These are phyloP conservation scores for Styela clava DNA, from an alignment of 23 tunicate species.

Conservation along the genomic window DNA sequence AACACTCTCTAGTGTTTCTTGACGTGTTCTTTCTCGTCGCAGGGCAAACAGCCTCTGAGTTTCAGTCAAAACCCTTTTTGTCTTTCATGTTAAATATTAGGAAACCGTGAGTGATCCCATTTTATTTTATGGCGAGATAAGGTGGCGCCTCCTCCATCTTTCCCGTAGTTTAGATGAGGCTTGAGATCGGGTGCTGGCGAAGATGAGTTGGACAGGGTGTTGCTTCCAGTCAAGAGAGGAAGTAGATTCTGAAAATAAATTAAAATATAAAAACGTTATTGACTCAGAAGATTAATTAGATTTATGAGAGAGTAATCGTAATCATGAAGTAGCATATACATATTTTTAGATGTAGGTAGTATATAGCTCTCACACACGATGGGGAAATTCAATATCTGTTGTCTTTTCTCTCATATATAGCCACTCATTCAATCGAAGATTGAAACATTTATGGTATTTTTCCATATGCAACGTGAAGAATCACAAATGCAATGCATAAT, in stretches of 20 bases:
- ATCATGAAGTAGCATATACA: not conserved
- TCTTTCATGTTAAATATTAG: constrained; percentile 82
- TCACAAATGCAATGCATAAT: too few relatives aligned
- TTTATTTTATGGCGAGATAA: constrained; percentile 48
- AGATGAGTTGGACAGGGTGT: constrained; percentile 80
- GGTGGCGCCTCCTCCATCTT: constrained; percentile 38
- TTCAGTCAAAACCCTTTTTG: too few relatives aligned
- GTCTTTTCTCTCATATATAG: too few relatives aligned
- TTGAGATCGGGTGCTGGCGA: constrained; percentile 86
- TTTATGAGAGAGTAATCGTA: too few relatives aligned
- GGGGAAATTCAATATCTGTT: too few relatives aligned
- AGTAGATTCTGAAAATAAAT: constrained; percentile 65
- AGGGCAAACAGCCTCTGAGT: too few relatives aligned
- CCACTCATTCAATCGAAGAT: too few relatives aligned
- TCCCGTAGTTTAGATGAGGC: constrained; percentile 18
- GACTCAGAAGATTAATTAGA: not conserved
- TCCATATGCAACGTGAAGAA: too few relatives aligned
- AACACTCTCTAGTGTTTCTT: not conserved
- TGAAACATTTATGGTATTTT: too few relatives aligned
- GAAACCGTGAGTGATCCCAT: constrained; percentile 46
- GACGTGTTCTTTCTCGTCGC: too few relatives aligned
- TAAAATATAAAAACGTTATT: not conserved
- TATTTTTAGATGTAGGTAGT: not conserved
- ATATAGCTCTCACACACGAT: too few relatives aligned
- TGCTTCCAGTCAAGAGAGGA: constrained; percentile 78